Evolutionary conservation across 2,888 invertebrate species (phyloP), one percentile per base, ranked within the genome.

Genomic region (Xiphydria camelus): DNA sequence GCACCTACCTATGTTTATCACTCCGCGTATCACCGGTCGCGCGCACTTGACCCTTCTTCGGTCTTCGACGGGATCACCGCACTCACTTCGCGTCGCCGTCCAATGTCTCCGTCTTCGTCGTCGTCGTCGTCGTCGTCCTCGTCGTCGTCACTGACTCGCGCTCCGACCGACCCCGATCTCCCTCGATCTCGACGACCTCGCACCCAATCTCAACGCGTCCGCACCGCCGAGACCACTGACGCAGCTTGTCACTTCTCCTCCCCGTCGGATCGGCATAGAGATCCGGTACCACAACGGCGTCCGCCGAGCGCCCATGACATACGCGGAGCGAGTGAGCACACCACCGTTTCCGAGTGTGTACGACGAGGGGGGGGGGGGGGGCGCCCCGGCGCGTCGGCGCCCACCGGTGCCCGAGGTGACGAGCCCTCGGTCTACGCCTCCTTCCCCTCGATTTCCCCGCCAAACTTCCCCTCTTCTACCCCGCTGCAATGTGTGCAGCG

Each of bases 271-370:
- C 60, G 59, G 55, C 63, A 61, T 64, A 59, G 48, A 51, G 57
- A 62, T 58, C 55, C 59, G 57, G 54, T 62, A 54, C 36, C 60
- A 61, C 55, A 58, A 47, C 54, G 52, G 46, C 61, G 57, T 57
- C 61, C 64, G 60, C 63, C 64, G 67, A 65, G 59, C 64, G 62
- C 61, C 68, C 70, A 66, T 71, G 69, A 71, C 71, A 70, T 59
- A 68, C 69, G 61, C 69, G 63, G 61, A 62, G 61, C 65, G 65
- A 70, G 68, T 70, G 70, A 70, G 58, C 64, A 56, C 61, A 55
- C 63, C 49, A 61, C 49, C 52, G 60, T n/a, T 17, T 41, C 53
- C 52, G 48, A 56, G 53, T 51, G 57, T 57, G 55, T 60, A 53
- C 55, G 56, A 47, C 31, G 45, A 48, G 38, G 29, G 49, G 45